Base-by-base conservation (phyloP, 2,113 vertebrate species). In the Struthidea cinerea region DNA sequence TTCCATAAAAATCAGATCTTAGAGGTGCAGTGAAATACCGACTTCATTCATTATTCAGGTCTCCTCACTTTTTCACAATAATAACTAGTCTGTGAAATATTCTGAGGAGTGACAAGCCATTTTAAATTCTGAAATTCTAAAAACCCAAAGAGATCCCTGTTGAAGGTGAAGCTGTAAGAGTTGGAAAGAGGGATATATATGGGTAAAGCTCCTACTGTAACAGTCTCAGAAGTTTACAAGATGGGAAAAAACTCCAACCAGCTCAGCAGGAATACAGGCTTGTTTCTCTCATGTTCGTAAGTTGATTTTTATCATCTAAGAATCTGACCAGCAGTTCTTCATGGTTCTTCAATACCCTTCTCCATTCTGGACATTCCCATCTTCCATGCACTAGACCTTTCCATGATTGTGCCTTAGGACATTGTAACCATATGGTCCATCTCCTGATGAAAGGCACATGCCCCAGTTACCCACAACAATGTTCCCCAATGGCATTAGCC, bases 41-140 rank as follows among this genome's bases (percentile, higher is more conserved):
- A 57, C 69, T 80, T 95, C 64, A 76, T 90, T 89, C 70, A 81
- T 84, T 84, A 87, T 91, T 93, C 79, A 93, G 67, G 41, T 55
- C 42, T 68, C 64, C 64, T 82, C 37, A 46, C 9, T 69, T 79
- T 91, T 93, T 81, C 63, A 77, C 47, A 80, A 10, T 46, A 69
- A 68, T 49, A 91, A 90, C 78, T 52, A 32, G 21, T 39, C 44
- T 69, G 26, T 53, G 55, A 85, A 79, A 55, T 81, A 71, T 70
- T 71, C 37, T 16, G 32, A 76, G 24, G 28, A 69, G 12, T 15
- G 44, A 47, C 28, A 73, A 42, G 33, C 19, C 46, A 52, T 77
- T 93, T 94, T 30, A 52, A 74, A 20, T 76, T 78, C 52, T 75
- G 53, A 89, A 89, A 83, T 39, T 75, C 21, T 67, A 32, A 52